phyloP scores from a whole-genome alignment of 1,140 invertebrate genomes.

The Tetramorium parvispinum region DNA sequence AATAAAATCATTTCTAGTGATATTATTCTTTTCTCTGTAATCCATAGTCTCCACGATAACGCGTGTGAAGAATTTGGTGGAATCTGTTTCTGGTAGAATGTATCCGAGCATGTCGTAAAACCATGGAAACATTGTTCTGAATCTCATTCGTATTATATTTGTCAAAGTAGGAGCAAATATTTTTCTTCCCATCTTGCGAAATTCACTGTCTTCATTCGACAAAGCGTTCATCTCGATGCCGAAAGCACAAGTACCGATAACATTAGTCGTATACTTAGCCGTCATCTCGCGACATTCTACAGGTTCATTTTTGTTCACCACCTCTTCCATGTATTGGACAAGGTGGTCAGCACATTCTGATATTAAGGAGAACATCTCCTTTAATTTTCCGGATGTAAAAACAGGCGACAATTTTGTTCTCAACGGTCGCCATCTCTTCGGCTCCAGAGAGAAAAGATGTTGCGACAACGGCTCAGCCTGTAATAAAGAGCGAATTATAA shows the following conservation, averaged over 20 bases:
- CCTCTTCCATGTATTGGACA: slow-evolving; percentile 77
- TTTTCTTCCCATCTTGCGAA: slow-evolving; percentile 80
- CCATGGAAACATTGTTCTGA: slow-evolving; percentile 62
- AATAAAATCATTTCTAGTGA: slow-evolving; percentile 86
- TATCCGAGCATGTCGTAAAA: slow-evolving; percentile 68
- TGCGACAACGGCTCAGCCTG: neutral
- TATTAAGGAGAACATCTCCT: slow-evolving; percentile 81
- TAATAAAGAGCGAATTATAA: neutral
- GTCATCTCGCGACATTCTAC: slow-evolving; percentile 85
- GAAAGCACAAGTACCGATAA: slow-evolving; percentile 82
- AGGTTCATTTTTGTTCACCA: slow-evolving; percentile 69
- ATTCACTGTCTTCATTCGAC: slow-evolving; percentile 83
- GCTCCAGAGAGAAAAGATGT: neutral
- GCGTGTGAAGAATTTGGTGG: slow-evolving; percentile 85
- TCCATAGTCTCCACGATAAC: slow-evolving; percentile 83
- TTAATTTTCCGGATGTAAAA: slow-evolving; percentile 69
- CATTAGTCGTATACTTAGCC: slow-evolving; percentile 85
- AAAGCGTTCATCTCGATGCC: slow-evolving; percentile 84
- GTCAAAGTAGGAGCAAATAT: slow-evolving; percentile 82
- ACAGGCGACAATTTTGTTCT: slow-evolving; percentile 79
- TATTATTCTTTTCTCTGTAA: slow-evolving; percentile 83
- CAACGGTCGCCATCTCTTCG: neutral
- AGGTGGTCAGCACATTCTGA: slow-evolving; percentile 79
- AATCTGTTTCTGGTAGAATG: slow-evolving; percentile 71
- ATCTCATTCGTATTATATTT: neutral